A percentile compares a stretch with the other conserved stretches of the same genome.
phyloP scores from a whole-genome alignment of 2,797 vertebrate species.

The Enteromius anoplus region DNA sequence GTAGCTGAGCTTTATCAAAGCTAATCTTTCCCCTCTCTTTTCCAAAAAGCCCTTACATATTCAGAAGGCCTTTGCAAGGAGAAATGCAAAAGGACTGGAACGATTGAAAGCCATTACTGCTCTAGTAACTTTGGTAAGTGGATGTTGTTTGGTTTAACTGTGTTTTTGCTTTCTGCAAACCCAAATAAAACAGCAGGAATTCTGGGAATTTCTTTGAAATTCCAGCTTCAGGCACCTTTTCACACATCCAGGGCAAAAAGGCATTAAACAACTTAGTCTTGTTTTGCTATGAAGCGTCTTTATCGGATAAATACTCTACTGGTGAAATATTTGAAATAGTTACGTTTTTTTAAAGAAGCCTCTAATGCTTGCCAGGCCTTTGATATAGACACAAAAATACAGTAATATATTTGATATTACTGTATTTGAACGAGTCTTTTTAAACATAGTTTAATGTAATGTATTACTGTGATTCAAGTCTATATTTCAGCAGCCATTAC shows the following conservation, averaged over 20 bases:
- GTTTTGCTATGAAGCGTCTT: neutral
- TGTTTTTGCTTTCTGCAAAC: constrained; percentile 3
- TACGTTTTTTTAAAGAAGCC: too few relatives aligned
- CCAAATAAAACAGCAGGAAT: constrained; percentile 10
- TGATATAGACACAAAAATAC: neutral
- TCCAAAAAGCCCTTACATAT: constrained; percentile 49
- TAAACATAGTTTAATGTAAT: neutral
- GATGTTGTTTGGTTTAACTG: constrained; percentile 20
- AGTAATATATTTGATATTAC: too few relatives aligned
- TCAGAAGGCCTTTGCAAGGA: constrained; percentile 81
- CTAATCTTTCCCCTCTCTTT: constrained; percentile 12
- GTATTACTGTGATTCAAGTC: neutral
- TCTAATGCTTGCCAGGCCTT: neutral
- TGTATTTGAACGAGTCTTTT: neutral
- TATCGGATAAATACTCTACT: neutral
- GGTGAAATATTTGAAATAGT: neutral
- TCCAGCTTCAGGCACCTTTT: neutral
- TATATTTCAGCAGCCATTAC: neutral
- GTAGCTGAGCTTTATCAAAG: constrained; percentile 1
- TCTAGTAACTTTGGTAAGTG: constrained; percentile 84
- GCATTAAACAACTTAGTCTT: neutral
- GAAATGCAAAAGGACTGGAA: constrained; percentile 81
- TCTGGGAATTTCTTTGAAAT: constrained; percentile 13
- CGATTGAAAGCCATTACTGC: constrained; percentile 84
- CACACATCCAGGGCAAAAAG: neutral